phyloP scores from a whole-genome alignment of 1,140 invertebrate species.

The Sitodiplosis mosellana region DNA sequence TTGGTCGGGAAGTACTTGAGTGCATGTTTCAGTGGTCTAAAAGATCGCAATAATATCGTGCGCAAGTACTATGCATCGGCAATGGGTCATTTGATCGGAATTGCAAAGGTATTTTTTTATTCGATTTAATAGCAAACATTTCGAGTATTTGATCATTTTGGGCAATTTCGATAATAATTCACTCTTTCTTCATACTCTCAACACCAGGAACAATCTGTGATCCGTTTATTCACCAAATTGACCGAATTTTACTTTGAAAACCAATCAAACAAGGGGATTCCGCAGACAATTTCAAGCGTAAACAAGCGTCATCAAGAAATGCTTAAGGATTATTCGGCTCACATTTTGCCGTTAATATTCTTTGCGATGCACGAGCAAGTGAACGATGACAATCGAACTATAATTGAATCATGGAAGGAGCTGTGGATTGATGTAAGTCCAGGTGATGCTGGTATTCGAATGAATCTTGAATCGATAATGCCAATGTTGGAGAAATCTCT shows the following conservation, averaged over 20 bases:
- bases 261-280: slow-evolving; percentile 49
- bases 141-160: no score
- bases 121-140: neutral
- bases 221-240: slow-evolving; percentile 67
- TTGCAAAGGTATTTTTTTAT: slow-evolving; percentile 42
- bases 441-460: slow-evolving; percentile 59
- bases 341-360: slow-evolving; percentile 66
- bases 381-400: slow-evolving; percentile 37
- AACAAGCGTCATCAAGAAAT: slow-evolving; percentile 66
- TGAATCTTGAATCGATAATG: slow-evolving; percentile 57
- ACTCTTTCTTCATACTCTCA: neutral
- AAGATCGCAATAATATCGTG: slow-evolving; percentile 64
- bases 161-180: neutral
- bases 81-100: slow-evolving; percentile 68
- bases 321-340: slow-evolving; percentile 57
- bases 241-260: slow-evolving; percentile 64
- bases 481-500: slow-evolving; percentile 46
- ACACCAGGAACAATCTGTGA: slow-evolving; percentile 49
- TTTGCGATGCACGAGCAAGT: slow-evolving; percentile 75
- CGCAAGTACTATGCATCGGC: slow-evolving; percentile 66
- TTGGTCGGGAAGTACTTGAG: slow-evolving; percentile 57
- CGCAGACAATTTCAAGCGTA: slow-evolving; percentile 60
- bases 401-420: slow-evolving; percentile 65
- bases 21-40: slow-evolving; percentile 55
- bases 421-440: slow-evolving; percentile 78